These are phyloP conservation scores for Microctonus hyperodae DNA, from an alignment of 2,888 invertebrate genomes.

Conservation along the genomic window DNA sequence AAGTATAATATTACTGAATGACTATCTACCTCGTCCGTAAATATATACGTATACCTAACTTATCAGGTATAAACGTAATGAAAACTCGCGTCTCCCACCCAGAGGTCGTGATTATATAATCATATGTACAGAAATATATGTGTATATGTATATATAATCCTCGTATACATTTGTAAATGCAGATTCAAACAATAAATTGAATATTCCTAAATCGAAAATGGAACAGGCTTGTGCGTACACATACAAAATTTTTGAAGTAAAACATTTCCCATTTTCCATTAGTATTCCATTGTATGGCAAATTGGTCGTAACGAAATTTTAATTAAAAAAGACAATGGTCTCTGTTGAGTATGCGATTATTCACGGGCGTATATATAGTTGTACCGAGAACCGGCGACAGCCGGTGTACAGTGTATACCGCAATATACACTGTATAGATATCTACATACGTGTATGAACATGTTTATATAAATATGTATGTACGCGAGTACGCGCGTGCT, in stretches of 20 bases:
- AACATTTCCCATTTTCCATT: constrained; percentile 34
- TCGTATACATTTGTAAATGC: not conserved
- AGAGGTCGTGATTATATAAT: constrained; percentile 7
- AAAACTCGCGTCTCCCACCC: not conserved
- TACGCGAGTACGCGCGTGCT: not conserved
- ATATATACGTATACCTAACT: not conserved
- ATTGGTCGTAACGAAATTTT: constrained; percentile 47
- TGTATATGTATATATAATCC: not conserved
- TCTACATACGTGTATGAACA: constrained; percentile 19
- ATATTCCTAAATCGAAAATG: constrained; percentile 10
- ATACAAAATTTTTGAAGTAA: constrained; percentile 18
- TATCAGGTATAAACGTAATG: constrained; percentile 13
- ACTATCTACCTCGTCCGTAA: constrained; percentile 23
- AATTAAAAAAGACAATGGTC: constrained; percentile 49
- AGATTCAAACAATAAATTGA: constrained; percentile 6
- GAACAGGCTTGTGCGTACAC: not conserved
- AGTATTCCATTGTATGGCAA: constrained; percentile 40
- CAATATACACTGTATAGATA: not conserved
- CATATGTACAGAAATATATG: not conserved
- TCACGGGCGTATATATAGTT: constrained; percentile 39
- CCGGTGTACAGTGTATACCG: constrained; percentile 20
- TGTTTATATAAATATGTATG: constrained; percentile 11
- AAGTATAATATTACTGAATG: constrained; percentile 2
- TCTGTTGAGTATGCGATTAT: constrained; percentile 43
- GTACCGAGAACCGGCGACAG: constrained; percentile 20